phyloP scores from a whole-genome alignment of 2,888 invertebrate species.

The Acrobeloides nanus region DNA sequence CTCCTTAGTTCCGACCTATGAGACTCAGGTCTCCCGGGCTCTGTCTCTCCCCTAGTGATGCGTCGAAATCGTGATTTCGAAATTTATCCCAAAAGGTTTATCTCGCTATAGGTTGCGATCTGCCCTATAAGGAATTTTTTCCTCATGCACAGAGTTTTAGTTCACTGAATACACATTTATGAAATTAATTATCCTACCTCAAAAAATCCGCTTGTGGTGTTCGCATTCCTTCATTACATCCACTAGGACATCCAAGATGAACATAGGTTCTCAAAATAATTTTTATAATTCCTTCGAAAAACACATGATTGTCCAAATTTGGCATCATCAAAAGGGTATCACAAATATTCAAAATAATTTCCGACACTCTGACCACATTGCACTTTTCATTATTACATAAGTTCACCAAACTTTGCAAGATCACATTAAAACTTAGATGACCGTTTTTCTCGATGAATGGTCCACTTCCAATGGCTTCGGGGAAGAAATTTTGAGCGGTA shows the following conservation, averaged over 20 bases:
- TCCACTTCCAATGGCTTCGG: conserved; percentile 59
- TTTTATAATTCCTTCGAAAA: conserved; percentile 21
- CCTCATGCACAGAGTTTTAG: too few species aligned
- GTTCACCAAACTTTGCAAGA: conserved; percentile 55
- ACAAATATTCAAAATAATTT: conserved; percentile 81
- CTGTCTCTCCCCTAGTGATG: too few species aligned
- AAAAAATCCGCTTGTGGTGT: conserved; percentile 80
- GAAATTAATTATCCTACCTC: too few species aligned
- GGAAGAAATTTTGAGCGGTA: conserved; percentile 13
- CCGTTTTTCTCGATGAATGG: conserved; percentile 91
- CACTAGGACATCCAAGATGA: conserved; percentile 87
- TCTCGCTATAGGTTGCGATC: too few species aligned
- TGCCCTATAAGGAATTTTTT: too few species aligned
- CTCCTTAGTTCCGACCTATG: too few species aligned
- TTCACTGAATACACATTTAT: too few species aligned
- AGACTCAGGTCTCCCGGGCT: too few species aligned
- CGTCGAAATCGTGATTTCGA: too few species aligned
- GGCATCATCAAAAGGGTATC: conserved; percentile 85
- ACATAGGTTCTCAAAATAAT: conserved; percentile 67
- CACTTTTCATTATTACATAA: conserved; percentile 76
- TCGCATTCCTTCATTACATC: conserved; percentile 75
- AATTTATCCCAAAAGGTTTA: too few species aligned
- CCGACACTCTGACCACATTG: conserved; percentile 78
- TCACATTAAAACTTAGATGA: conserved; percentile 80
- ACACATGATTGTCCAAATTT: conserved; percentile 12